phyloP scores from a whole-genome alignment of 2,797 vertebrate species.

The Poeciliopsis turneri region DNA sequence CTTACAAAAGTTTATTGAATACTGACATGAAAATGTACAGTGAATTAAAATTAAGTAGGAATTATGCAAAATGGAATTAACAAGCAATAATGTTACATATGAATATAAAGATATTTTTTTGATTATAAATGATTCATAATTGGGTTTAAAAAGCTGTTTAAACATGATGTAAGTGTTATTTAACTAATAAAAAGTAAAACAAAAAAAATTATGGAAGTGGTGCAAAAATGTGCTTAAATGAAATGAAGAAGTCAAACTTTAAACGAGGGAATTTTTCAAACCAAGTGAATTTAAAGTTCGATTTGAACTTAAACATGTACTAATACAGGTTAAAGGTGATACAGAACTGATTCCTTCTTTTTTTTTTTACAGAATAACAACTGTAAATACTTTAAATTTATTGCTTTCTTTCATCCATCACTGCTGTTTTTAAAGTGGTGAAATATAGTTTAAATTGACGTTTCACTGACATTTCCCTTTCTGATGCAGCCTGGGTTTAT shows the following conservation, averaged over 20 bases:
- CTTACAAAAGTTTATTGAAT: not conserved
- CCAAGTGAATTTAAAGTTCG: not conserved
- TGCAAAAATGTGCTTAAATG: not conserved
- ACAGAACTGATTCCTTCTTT: not conserved
- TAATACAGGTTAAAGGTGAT: not conserved
- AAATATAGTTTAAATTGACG: not conserved
- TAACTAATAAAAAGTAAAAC: not conserved
- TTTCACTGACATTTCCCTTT: not conserved
- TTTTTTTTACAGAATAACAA: not conserved
- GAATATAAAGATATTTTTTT: not conserved
- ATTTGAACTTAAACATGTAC: not conserved
- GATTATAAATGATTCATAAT: not conserved
- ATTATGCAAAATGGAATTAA: not conserved
- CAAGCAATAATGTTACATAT: not conserved
- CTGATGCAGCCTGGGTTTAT: not conserved
- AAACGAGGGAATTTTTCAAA: not conserved
- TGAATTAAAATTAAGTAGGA: not conserved
- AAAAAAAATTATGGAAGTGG: not conserved
- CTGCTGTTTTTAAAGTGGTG: not conserved
- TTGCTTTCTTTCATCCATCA: not conserved
- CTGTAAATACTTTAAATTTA: not conserved
- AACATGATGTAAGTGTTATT: not conserved
- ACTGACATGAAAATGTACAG: not conserved
- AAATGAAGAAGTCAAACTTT: not conserved
- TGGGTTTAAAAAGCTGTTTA: not conserved